Conservation (phyloP, 2,113 vertebrate genomes). For the Triplophysa siluroides region DNA sequence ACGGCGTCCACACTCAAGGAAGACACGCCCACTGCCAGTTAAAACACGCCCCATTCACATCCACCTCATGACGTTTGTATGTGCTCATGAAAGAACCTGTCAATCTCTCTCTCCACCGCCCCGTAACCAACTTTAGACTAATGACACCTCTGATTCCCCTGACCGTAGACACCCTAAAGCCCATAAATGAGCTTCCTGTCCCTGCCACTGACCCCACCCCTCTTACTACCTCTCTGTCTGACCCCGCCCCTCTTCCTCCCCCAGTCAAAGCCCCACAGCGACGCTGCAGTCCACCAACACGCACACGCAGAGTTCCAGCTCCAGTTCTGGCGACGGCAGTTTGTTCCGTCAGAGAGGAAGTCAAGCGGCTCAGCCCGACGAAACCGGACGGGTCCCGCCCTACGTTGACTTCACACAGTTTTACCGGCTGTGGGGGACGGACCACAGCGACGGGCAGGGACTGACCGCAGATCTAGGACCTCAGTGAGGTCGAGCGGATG, state of each 20-base stretch:
- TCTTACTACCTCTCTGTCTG: not conserved
- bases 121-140: conserved; percentile 36
- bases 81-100: not conserved
- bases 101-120: conserved; percentile 9
- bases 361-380: conserved; percentile 89
- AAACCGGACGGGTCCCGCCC: conserved; percentile 92
- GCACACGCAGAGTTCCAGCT: conserved; percentile 96
- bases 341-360: conserved; percentile 90
- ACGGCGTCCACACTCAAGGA: conserved; percentile 91
- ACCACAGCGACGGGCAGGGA: conserved; percentile 80
- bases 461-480: conserved; percentile 55
- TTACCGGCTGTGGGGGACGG: conserved; percentile 89
- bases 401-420: conserved; percentile 98
- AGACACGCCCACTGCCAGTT: conserved; percentile 85
- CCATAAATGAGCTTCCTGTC: conserved; percentile 55
- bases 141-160: conserved; percentile 44
- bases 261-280: conserved; percentile 92
- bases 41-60: not conserved
- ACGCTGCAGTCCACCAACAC: conserved; percentile 96
- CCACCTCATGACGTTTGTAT: not conserved
- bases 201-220: not conserved
- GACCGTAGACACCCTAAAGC: conserved; percentile 53
- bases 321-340: conserved; percentile 93
- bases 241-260: conserved; percentile 31
- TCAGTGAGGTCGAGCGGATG: conserved; percentile 39